Conservation (phyloP, 2,113 vertebrate genomes). For the Camelus dromedarius region DNA sequence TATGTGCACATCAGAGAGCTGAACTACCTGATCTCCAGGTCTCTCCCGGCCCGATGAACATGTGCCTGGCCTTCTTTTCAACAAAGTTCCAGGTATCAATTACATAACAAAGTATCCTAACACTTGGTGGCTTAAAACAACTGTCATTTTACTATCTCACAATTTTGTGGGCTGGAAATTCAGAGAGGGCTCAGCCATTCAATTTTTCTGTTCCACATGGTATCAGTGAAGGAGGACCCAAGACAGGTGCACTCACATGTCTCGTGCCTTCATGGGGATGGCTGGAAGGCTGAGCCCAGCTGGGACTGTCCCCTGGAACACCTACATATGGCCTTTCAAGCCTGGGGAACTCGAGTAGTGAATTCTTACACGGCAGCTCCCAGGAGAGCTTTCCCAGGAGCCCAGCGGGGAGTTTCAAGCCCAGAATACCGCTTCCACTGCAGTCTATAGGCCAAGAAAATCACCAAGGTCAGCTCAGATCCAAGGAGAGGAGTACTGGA, state of each 20-base stretch:
- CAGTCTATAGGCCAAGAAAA: neutral
- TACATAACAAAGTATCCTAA: neutral
- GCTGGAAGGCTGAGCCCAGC: neutral
- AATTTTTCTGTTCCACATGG: neutral
- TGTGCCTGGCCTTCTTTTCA: neutral
- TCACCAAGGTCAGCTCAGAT: neutral
- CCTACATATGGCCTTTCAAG: neutral
- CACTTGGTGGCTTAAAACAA: neutral
- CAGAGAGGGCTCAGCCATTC: neutral
- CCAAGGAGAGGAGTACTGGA: neutral
- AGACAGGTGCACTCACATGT: neutral
- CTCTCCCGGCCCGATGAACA: neutral
- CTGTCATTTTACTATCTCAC: neutral
- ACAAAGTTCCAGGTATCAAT: neutral
- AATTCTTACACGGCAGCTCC: neutral
- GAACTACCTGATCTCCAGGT: neutral
- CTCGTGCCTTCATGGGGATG: neutral
- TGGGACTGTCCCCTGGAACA: neutral
- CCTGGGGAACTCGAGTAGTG: neutral
- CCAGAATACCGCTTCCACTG: neutral
- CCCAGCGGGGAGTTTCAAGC: neutral
- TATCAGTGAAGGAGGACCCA: neutral
- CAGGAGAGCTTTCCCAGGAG: too few relatives aligned
- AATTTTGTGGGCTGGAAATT: neutral
- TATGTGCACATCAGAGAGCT: neutral